These are phyloP conservation scores for Melanotaenia parkinsoni DNA, from an alignment of 2,797 vertebrate genomes.

Conservation along the genomic window DNA sequence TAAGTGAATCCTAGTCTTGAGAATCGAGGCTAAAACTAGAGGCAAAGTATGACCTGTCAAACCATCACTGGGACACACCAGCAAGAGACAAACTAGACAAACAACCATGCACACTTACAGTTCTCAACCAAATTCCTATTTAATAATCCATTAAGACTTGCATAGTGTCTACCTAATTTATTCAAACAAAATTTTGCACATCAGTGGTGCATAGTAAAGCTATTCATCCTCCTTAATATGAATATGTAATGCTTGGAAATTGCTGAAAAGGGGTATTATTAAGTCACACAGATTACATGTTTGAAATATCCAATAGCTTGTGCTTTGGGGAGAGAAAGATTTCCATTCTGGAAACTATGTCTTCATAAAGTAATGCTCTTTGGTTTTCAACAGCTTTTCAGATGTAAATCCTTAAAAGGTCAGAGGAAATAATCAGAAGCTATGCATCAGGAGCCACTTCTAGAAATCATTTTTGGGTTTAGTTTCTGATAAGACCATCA, in stretches of 20 bases:
- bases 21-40: background rate
- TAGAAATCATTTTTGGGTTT: background rate
- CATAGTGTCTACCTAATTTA: background rate
- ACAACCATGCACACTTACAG: background rate
- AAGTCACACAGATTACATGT: background rate
- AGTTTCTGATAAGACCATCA: background rate
- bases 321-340: background rate
- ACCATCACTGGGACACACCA: too few relatives aligned
- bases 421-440: constrained; percentile 7
- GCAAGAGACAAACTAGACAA: background rate
- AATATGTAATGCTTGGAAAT: background rate
- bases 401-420: constrained; percentile 15
- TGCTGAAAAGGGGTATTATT: background rate
- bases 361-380: background rate
- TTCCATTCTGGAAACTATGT: constrained; percentile 1
- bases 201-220: background rate
- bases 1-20: too few relatives aligned
- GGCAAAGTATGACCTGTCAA: background rate
- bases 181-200: background rate
- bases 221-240: background rate
- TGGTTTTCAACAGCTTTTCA: constrained; percentile 1
- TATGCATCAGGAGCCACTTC: background rate
- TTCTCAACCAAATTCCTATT: background rate
- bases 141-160: background rate
- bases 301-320: background rate